These are phyloP conservation scores for Bombus balteatus DNA, from an alignment of 1,140 invertebrate species.

Conservation along the genomic window DNA sequence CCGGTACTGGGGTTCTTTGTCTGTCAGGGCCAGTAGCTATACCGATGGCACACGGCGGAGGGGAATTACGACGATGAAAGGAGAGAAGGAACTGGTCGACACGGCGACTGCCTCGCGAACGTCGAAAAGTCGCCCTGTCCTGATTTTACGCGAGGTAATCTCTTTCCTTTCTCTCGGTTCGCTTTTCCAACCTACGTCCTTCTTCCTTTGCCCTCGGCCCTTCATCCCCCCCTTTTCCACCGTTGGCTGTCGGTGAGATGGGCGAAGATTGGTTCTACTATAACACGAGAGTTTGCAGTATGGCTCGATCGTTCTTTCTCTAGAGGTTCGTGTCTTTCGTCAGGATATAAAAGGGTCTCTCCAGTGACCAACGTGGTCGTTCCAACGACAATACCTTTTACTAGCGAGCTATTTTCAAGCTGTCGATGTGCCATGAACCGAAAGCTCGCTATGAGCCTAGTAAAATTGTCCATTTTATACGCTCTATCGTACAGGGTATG, in stretches of 20 bases:
- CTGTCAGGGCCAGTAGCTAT: slow-evolving; percentile 42
- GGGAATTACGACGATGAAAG: slow-evolving; percentile 60
- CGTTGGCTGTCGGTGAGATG: slow-evolving; percentile 24
- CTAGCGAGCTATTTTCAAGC: slow-evolving; percentile 38
- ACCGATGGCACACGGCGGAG: slow-evolving; percentile 6
- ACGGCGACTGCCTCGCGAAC: slow-evolving; percentile 53
- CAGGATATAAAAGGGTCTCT: slow-evolving; percentile 61
- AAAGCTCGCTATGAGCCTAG: slow-evolving; percentile 19
- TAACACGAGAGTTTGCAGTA: slow-evolving; percentile 50
- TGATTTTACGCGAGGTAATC: slow-evolving; percentile 65
- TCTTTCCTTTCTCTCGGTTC: slow-evolving; percentile 43
- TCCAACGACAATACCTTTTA: slow-evolving; percentile 61
- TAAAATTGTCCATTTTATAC: slow-evolving; percentile 34
- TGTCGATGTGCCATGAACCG: slow-evolving; percentile 52
- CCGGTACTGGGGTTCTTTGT: slow-evolving; percentile 49
- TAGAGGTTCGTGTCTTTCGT: slow-evolving; percentile 47
- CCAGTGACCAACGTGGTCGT: slow-evolving; percentile 61
- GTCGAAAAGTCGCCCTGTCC: slow-evolving; percentile 56
- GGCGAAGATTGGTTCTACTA: slow-evolving; percentile 52
- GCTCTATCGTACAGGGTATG: neutral
- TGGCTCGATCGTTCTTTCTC: slow-evolving; percentile 53
- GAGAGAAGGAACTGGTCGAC: slow-evolving; percentile 60
- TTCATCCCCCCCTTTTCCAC: neutral
- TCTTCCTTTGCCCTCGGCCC: neutral
- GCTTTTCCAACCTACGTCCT: neutral